phyloP scores from a whole-genome alignment of 1,140 invertebrate species.

The Lepidurus apus region DNA sequence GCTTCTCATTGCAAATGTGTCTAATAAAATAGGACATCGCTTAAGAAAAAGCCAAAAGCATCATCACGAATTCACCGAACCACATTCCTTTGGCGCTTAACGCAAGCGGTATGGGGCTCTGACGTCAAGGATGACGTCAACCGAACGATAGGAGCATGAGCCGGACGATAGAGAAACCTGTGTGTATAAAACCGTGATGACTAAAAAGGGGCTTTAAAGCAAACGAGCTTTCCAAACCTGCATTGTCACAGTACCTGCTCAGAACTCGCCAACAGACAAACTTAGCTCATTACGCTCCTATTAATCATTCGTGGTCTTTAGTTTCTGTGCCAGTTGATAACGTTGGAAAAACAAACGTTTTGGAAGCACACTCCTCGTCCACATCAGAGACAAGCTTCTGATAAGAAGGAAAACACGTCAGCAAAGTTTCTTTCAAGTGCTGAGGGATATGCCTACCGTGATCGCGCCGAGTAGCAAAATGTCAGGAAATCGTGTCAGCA shows the following conservation, averaged over 20 bases:
- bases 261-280: neutral
- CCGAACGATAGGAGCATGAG: neutral
- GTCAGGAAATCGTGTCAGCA: neutral
- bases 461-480: neutral
- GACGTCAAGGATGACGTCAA: slow-evolving; percentile 5
- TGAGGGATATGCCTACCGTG: neutral
- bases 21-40: neutral
- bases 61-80: neutral
- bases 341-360: no score
- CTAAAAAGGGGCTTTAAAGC: neutral
- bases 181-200: neutral
- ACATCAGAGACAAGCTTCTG: no score
- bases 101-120: neutral
- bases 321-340: no score
- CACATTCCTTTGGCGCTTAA: neutral
- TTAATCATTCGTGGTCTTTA: no score
- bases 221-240: neutral
- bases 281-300: neutral
- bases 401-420: neutral
- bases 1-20: neutral
- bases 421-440: neutral
- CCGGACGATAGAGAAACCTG: neutral
- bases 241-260: neutral
- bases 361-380: no score
- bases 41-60: neutral